A percentile compares a stretch with the other conserved stretches of the same genome.
These are phyloP conservation scores for Hydrozoanthus tunicans DNA, from an alignment of 64 coral and sea anemone species.

Conservation along the genomic window DNA sequence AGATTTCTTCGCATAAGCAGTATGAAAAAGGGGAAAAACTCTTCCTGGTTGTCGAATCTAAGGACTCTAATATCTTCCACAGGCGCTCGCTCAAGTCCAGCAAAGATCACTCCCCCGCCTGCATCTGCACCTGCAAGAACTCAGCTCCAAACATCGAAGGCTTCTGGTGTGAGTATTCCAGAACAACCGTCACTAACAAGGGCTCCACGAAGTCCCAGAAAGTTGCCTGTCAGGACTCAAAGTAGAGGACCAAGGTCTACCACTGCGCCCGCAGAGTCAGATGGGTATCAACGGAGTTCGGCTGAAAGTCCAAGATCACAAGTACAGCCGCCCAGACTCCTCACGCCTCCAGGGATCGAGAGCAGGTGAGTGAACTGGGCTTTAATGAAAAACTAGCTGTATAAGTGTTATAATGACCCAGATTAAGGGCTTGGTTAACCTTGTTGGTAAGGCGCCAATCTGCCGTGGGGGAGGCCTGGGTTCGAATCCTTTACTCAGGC, in stretches of 20 bases:
- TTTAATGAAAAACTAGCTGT: no score
- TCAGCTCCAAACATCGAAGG: slow-evolving; percentile 48
- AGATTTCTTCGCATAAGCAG: background rate
- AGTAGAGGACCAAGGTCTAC: slow-evolving; percentile 1
- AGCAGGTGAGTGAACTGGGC: slow-evolving; percentile 2
- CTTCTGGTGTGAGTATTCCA: slow-evolving; percentile 12
- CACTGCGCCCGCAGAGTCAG: background rate
- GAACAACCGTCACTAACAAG: slow-evolving; percentile 2
- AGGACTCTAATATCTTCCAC: background rate
- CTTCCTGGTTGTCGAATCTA: background rate
- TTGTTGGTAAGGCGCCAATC: no score
- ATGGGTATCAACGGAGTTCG: background rate
- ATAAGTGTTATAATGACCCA: no score
- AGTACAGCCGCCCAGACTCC: slow-evolving; percentile 20
- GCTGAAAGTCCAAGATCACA: slow-evolving; percentile 2
- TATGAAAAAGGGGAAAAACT: background rate
- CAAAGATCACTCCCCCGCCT: slow-evolving; percentile 4
- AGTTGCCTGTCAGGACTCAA: background rate
- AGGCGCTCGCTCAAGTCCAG: slow-evolving; percentile 23
- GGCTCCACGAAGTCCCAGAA: slow-evolving; percentile 18
- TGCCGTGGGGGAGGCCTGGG: no score
- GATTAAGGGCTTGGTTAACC: no score
- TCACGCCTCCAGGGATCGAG: slow-evolving; percentile 2
- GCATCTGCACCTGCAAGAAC: slow-evolving; percentile 17
- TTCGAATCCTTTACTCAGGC: no score